Base-by-base conservation (phyloP, 2,797 vertebrate genomes). In the Scolopax bukidnonensis region DNA sequence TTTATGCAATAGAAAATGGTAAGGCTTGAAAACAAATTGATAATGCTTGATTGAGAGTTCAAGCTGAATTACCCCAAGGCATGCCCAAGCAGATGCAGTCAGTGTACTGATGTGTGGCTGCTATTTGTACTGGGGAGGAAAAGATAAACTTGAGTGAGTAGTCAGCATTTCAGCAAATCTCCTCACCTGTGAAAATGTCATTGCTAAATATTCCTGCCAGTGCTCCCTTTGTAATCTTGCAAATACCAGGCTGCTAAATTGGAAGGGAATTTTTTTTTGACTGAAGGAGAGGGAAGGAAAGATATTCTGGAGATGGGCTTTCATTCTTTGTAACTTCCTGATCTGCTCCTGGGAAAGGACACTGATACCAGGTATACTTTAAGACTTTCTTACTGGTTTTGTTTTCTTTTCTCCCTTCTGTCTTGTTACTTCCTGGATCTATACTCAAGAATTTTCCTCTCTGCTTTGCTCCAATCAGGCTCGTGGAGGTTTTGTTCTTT, bases 171-270 rank as follows among this genome's bases (percentile, higher is more conserved):
- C 47, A 70, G 70, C 64, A 91, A 74, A 91, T 81, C 78, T 87
- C 74, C 65, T 87, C 51, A 81, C 82, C 67, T 84, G 78, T 95
- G 51, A 83, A 93, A 96, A 91, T 87, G 70, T 82, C 43, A 78
- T 23, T 81, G 74, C 82, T 91, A 87, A 80, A 91, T 53, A 69
- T 70, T 78, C 60, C 84, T 74, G 69, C 65, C 33, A 57, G 61
- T 81, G 51, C 15, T 91, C 21, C 33, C 27, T 89, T 93, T 91
- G 69, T 81, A 91, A 89, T 80, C 14, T 69, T 89, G 50, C 51
- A 70, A 84, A 92, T 53, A 65, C 6, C 56, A 87, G 41, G 33
- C 60, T 53, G 45, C 21, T 53, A 28, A 70, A 82, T 53, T 48
- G 51, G 51, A 65, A 57, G n/a, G 43, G 18, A n/a, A 5, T 16